Conservation (phyloP, 2,797 vertebrate species). For the Psittacula echo region DNA sequence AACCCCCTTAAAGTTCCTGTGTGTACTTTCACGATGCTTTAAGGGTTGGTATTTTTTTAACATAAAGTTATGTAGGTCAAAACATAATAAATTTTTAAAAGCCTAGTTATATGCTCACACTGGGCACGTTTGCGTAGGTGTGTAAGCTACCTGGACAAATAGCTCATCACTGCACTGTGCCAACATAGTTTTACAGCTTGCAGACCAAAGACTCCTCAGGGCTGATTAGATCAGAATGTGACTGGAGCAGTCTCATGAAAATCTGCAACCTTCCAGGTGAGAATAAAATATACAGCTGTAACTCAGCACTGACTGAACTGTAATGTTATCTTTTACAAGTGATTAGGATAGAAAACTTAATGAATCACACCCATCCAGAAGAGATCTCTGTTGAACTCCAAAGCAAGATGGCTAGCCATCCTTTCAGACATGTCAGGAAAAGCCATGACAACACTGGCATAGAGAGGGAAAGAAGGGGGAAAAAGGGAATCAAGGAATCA, state of each 20-base stretch:
- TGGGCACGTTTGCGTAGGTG: not conserved
- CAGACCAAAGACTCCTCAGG: not conserved
- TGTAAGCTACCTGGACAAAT: not conserved
- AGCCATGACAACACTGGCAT: fast-evolving
- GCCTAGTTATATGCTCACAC: not conserved
- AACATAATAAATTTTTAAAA: not conserved
- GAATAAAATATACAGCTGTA: not conserved
- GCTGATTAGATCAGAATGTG: not conserved
- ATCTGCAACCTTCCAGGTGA: not conserved
- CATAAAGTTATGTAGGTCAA: not conserved
- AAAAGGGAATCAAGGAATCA: not conserved
- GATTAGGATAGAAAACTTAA: not conserved
- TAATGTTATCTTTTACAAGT: not conserved
- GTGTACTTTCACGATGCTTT: not conserved
- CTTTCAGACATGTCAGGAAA: not conserved
- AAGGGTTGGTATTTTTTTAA: not conserved
- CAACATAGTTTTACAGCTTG: not conserved
- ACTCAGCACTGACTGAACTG: not conserved
- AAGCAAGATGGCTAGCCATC: not conserved
- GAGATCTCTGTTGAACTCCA: not conserved
- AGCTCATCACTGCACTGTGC: not conserved
- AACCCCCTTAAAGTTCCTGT: not conserved
- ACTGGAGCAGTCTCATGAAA: not conserved
- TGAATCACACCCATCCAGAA: not conserved
- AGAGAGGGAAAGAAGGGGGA: not conserved